These are phyloP conservation scores for Maniola hyperantus DNA, from an alignment of 2,888 invertebrate genomes.

Conservation along the genomic window DNA sequence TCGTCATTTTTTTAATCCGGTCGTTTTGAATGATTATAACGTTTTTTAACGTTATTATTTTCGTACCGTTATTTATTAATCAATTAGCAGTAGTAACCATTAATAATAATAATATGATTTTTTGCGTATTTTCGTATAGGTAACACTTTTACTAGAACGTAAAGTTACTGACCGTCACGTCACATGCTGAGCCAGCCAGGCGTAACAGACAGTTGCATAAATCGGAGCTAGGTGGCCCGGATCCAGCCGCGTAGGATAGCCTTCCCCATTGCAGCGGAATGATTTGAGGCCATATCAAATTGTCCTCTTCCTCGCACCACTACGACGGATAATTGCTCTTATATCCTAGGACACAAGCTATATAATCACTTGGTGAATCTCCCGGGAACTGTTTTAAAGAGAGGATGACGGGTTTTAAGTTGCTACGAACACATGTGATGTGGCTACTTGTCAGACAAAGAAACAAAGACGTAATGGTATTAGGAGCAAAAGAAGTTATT, in stretches of 20 bases:
- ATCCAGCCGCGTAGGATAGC: slow-evolving; percentile 69
- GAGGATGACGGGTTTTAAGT: slow-evolving; percentile 45
- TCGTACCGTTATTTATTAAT: background rate
- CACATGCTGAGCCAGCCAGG: slow-evolving; percentile 30
- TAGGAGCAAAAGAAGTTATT: background rate
- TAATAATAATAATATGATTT: background rate
- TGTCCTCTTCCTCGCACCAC: slow-evolving; percentile 71
- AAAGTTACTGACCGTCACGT: slow-evolving; percentile 30
- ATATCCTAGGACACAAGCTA: slow-evolving; percentile 60
- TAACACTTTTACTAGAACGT: slow-evolving; percentile 27
- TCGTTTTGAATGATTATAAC: no score
- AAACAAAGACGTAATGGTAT: slow-evolving; percentile 9
- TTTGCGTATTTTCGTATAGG: slow-evolving; percentile 3
- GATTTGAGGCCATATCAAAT: slow-evolving; percentile 81
- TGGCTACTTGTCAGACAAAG: slow-evolving; percentile 9
- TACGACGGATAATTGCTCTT: slow-evolving; percentile 64
- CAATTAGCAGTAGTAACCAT: no score
- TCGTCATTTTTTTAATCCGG: no score
- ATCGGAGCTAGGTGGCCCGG: slow-evolving; percentile 59
- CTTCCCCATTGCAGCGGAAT: slow-evolving; percentile 69
- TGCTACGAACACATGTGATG: slow-evolving; percentile 31
- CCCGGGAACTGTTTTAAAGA: slow-evolving; percentile 49
- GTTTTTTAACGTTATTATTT: no score
- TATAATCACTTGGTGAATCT: slow-evolving; percentile 53
- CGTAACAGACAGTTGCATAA: slow-evolving; percentile 48